Evolutionary conservation across 1,140 invertebrate species (phyloP).

Genomic region (Amyelois transitella): DNA sequence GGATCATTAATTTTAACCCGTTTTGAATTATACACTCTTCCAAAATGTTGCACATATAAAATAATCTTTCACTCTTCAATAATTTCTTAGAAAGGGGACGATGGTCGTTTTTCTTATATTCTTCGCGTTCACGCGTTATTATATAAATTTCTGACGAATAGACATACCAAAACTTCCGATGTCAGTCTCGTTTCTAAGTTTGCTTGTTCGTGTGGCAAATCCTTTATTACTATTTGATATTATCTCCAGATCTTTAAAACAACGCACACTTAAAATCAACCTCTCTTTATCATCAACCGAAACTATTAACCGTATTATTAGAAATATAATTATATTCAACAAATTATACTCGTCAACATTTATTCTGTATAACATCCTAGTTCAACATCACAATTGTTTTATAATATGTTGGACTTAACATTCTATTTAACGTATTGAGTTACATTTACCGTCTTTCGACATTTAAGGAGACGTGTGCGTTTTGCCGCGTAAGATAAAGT

Average conservation of each 20-base stretch:
- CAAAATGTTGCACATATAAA: too few species aligned
- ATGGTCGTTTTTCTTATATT: too few species aligned
- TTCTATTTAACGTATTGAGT: constrained; percentile 39
- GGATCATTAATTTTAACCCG: neutral
- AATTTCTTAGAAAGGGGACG: too few species aligned
- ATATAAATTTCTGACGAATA: too few species aligned
- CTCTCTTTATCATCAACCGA: constrained; percentile 24
- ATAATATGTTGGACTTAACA: constrained; percentile 56
- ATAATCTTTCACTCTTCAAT: too few species aligned
- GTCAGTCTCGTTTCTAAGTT: neutral
- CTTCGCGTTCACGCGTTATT: too few species aligned
- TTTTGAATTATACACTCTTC: too few species aligned
- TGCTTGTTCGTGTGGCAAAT: neutral
- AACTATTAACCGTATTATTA: constrained; percentile 47
- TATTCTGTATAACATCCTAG: constrained; percentile 59
- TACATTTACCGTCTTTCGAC: constrained; percentile 63
- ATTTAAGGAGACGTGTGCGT: constrained; percentile 62
- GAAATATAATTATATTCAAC: constrained; percentile 61
- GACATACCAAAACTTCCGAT: too few species aligned
- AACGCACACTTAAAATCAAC: constrained; percentile 12
- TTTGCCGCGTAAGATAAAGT: constrained; percentile 54
- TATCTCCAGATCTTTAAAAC: neutral
- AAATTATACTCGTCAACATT: constrained; percentile 63
- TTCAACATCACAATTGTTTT: constrained; percentile 66
- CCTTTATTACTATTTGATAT: neutral